A percentile compares a stretch with the other conserved stretches of the same genome.
Conservation (phyloP, 2,888 invertebrate genomes). For the Calliphora vomitoria region DNA sequence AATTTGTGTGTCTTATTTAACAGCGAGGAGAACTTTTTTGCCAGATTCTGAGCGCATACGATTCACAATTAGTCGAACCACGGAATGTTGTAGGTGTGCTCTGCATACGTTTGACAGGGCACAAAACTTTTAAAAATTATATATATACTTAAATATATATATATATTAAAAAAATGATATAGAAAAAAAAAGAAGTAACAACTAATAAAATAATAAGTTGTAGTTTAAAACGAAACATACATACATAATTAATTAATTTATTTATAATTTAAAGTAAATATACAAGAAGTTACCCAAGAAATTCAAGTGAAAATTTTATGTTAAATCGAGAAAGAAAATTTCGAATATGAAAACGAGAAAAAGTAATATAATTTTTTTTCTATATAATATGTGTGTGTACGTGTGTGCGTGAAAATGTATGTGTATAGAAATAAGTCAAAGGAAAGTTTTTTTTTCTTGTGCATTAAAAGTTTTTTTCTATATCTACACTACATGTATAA, state of each 20-base stretch:
- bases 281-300: conserved; percentile 50
- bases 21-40: conserved; percentile 67
- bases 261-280: conserved; percentile 58
- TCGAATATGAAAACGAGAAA: conserved; percentile 74
- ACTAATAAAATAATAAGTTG: conserved; percentile 72
- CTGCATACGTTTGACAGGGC: conserved; percentile 73
- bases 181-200: conserved; percentile 63
- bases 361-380: conserved; percentile 71
- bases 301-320: conserved; percentile 65
- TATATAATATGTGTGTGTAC: conserved; percentile 58
- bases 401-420: conserved; percentile 37
- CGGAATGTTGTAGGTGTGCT: conserved; percentile 74
- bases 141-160: conserved; percentile 55
- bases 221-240: conserved; percentile 67
- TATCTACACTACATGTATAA: conserved; percentile 53
- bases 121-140: conserved; percentile 67
- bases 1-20: conserved; percentile 57
- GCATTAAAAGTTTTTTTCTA: conserved; percentile 63
- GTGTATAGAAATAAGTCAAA: conserved; percentile 67
- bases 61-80: conserved; percentile 72
- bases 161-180: conserved; percentile 60
- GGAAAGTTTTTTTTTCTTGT: conserved; percentile 71
- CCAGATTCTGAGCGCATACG: conserved; percentile 69
- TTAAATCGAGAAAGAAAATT: conserved; percentile 65
- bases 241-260: conserved; percentile 63